phyloP scores from a whole-genome alignment of 2,888 invertebrate species.

The Epicampocera succincta region DNA sequence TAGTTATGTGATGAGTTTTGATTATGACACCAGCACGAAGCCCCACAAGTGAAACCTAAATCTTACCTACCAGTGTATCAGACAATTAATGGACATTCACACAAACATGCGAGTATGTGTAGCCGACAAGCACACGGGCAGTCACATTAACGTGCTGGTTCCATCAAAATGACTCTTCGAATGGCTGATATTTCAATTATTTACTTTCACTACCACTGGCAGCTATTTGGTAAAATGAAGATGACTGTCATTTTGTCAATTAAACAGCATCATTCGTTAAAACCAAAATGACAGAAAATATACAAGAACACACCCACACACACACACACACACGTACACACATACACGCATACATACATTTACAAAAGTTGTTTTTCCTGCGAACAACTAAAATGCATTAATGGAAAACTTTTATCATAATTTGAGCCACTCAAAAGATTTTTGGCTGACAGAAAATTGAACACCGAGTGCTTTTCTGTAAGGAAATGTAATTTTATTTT shows the following conservation, averaged over 20 bases:
- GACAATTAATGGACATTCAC: slow-evolving; percentile 2
- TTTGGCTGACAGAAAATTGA: no score
- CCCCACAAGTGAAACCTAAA: slow-evolving; percentile 35
- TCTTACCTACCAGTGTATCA: neutral
- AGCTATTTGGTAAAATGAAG: slow-evolving; percentile 17
- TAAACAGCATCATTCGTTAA: slow-evolving; percentile 24
- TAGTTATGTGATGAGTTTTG: slow-evolving; percentile 75
- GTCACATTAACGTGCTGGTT: neutral
- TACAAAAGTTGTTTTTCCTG: neutral
- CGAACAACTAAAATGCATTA: neutral
- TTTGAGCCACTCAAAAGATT: neutral
- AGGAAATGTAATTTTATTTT: no score
- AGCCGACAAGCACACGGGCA: no score
- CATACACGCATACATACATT: no score
- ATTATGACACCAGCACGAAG: slow-evolving; percentile 72
- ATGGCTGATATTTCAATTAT: slow-evolving; percentile 34
- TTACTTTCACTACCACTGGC: slow-evolving; percentile 16
- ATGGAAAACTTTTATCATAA: neutral
- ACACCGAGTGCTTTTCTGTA: no score
- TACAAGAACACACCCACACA: neutral
- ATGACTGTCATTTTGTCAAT: slow-evolving; percentile 43
- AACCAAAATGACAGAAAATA: neutral
- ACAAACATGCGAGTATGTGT: neutral
- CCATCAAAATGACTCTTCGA: neutral
- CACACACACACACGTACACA: no score